phyloP scores from a whole-genome alignment of 2,888 invertebrate species.

The Tipula lateralis region DNA sequence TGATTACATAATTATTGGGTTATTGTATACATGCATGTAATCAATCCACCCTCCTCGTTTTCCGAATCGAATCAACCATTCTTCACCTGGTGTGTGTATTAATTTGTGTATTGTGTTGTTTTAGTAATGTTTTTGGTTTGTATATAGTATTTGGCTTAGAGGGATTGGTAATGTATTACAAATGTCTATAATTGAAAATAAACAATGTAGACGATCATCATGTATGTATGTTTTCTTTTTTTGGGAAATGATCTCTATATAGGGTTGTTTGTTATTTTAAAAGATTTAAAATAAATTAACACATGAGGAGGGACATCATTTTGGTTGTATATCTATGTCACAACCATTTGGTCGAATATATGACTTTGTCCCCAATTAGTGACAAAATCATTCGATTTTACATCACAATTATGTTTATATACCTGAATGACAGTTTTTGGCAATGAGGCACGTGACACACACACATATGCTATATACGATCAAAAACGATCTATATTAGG shows the following conservation, averaged over 20 bases:
- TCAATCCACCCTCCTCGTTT: not conserved
- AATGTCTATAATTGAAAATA: conserved; percentile 11
- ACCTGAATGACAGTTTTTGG: not conserved
- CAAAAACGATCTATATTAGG: not conserved
- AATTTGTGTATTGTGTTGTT: not conserved
- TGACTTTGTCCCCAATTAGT: not conserved
- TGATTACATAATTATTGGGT: conserved; percentile 4
- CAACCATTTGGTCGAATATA: not conserved
- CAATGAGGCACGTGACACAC: not conserved
- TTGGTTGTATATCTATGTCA: not conserved
- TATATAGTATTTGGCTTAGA: not conserved
- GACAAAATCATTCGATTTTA: not conserved
- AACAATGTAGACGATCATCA: conserved; percentile 5
- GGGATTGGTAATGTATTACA: not conserved
- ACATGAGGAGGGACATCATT: not conserved
- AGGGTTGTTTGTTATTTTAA: not conserved
- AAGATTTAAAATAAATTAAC: not conserved
- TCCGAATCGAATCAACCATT: not conserved
- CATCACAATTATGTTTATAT: not conserved
- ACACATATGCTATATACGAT: not conserved
- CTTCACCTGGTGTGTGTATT: not conserved
- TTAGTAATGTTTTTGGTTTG: not conserved
- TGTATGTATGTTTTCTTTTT: not conserved
- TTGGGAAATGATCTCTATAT: not conserved
- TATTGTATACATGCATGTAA: not conserved